Conservation (phyloP, 2,888 invertebrate genomes). For the Boloria euphrosyne region DNA sequence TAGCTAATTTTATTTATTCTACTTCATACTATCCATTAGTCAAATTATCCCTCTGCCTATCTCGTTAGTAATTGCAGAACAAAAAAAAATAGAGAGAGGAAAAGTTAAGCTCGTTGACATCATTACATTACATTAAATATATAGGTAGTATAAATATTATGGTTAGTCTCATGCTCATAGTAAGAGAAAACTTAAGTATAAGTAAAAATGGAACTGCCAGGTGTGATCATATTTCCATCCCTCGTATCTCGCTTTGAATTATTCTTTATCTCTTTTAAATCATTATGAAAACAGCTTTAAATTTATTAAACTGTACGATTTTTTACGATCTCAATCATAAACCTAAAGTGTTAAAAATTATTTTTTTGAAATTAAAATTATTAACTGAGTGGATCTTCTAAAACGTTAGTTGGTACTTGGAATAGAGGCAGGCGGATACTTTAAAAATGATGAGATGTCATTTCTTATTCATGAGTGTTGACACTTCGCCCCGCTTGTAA, state of each 20-base stretch:
- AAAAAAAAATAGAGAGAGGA: background rate
- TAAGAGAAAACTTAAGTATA: too few relatives aligned
- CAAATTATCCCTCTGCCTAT: background rate
- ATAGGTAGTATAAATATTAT: too few relatives aligned
- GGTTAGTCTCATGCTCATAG: too few relatives aligned
- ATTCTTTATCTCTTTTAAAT: too few relatives aligned
- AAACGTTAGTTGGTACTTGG: background rate
- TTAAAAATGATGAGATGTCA: conserved; percentile 6
- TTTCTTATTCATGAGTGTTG: conserved; percentile 16
- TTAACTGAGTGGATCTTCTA: background rate
- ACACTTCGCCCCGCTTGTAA: conserved; percentile 11
- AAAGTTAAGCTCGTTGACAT: background rate
- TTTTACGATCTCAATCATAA: too few relatives aligned
- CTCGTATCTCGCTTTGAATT: too few relatives aligned
- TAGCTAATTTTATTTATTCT: background rate
- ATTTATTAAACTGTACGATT: too few relatives aligned
- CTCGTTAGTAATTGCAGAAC: background rate
- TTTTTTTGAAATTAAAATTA: background rate
- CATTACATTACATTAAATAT: background rate
- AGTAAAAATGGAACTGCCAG: too few relatives aligned
- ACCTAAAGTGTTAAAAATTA: too few relatives aligned
- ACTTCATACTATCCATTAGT: background rate
- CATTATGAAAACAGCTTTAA: too few relatives aligned
- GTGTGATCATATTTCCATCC: too few relatives aligned
- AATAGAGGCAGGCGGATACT: background rate